Conservation (phyloP, 1,140 invertebrate genomes). For the Leptinotarsa undecemlineata region DNA sequence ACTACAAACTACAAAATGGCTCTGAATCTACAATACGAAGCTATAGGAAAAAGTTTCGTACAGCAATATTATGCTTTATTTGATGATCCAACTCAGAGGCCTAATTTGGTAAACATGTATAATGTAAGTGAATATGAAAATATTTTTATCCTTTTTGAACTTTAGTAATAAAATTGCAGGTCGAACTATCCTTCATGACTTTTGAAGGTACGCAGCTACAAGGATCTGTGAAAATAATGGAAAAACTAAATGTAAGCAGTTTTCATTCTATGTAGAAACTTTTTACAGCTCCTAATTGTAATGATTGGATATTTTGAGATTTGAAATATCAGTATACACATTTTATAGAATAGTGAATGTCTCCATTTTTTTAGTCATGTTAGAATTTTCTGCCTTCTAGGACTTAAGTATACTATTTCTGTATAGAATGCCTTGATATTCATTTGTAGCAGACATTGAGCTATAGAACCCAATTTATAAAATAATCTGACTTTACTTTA, state of each 20-base stretch:
- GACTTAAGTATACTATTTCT: no score
- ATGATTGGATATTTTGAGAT: no score
- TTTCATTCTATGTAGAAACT: background rate
- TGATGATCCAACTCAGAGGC: conserved; percentile 81
- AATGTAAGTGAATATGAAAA: conserved; percentile 72
- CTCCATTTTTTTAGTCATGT: background rate
- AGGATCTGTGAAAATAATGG: conserved; percentile 90
- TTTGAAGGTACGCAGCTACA: conserved; percentile 92
- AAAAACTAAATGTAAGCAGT: conserved; percentile 85
- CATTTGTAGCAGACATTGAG: no score
- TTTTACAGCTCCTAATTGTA: background rate
- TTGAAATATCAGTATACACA: background rate
- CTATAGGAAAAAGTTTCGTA: conserved; percentile 90
- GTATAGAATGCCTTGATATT: no score
- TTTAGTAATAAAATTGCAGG: conserved; percentile 59
- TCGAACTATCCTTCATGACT: conserved; percentile 90
- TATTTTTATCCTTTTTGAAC: conserved; percentile 20
- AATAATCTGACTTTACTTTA: no score
- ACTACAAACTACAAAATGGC: conserved; percentile 63
- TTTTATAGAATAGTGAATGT: background rate
- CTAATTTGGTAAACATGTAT: conserved; percentile 85
- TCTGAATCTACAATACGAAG: conserved; percentile 86
- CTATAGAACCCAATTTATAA: no score
- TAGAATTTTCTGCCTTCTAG: background rate
- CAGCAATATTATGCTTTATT: conserved; percentile 91